Evolutionary conservation across 2,888 invertebrate species (phyloP).

Genomic region (Gasteruption jaculator): DNA sequence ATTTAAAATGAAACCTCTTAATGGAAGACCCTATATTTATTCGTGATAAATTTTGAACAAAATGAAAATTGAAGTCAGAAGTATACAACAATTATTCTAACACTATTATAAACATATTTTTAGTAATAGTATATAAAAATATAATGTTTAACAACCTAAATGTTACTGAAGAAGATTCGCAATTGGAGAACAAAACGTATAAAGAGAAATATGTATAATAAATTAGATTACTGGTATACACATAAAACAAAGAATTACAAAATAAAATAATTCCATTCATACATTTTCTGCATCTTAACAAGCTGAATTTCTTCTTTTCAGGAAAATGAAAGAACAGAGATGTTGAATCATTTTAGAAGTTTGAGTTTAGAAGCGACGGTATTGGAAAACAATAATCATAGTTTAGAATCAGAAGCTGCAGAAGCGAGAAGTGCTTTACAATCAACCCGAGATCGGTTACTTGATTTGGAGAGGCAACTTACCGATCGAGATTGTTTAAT

Average conservation of each 20-base stretch:
- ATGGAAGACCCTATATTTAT: no score
- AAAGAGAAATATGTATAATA: no score
- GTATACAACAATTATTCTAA: no score
- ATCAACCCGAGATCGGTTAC: slow-evolving; percentile 58
- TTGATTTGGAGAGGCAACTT: slow-evolving; percentile 63
- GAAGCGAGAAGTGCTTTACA: slow-evolving; percentile 63
- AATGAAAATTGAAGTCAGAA: no score
- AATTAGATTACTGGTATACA: no score
- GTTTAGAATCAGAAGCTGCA: slow-evolving; percentile 71
- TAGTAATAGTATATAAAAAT: no score
- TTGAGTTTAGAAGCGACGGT: slow-evolving; percentile 73
- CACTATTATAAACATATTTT: no score
- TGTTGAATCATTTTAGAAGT: slow-evolving; percentile 75
- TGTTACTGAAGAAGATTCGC: no score
- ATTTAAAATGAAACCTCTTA: no score
- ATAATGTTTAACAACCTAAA: no score
- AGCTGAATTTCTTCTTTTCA: slow-evolving; percentile 44
- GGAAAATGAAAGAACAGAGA: slow-evolving; percentile 75
- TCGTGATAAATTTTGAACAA: no score
- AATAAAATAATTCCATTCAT: slow-evolving; percentile 9
- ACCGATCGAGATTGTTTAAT: slow-evolving; percentile 56
- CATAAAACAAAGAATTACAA: slow-evolving; percentile 13
- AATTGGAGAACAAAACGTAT: no score
- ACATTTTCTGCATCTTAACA: background rate
- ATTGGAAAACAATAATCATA: slow-evolving; percentile 75